Evolutionary conservation across 2,888 invertebrate genomes (phyloP).

Genomic region (Eumacrocentrus americanus): DNA sequence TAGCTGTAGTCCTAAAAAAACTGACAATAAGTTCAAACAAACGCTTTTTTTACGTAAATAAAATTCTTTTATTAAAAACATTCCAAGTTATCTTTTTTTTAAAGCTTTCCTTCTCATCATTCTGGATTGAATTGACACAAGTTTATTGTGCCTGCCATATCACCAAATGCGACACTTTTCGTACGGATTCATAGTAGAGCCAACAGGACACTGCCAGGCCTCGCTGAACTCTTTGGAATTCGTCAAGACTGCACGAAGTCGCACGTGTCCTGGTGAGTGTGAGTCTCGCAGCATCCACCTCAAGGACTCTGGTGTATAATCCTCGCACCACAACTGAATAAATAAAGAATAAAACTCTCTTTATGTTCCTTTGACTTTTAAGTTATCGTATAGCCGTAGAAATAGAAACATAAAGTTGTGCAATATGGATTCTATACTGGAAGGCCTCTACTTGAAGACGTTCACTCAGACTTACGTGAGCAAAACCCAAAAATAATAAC

Average conservation of each 20-base stretch:
- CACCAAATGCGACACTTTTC: slow-evolving; percentile 63
- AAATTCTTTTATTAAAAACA: slow-evolving; percentile 47
- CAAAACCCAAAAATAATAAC: slow-evolving; percentile 80
- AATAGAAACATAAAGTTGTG: no score
- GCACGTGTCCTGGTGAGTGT: slow-evolving; percentile 75
- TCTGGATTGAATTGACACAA: background rate
- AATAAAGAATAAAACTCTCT: no score
- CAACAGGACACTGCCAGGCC: slow-evolving; percentile 64
- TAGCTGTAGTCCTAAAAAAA: no score
- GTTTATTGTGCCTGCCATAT: slow-evolving; percentile 15
- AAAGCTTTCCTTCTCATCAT: slow-evolving; percentile 23
- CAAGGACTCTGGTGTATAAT: slow-evolving; percentile 69
- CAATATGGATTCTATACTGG: no score
- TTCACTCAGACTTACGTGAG: slow-evolving; percentile 73
- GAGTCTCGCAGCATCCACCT: slow-evolving; percentile 72
- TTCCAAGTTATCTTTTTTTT: slow-evolving; percentile 8
- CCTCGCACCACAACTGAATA: slow-evolving; percentile 83
- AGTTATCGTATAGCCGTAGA: no score
- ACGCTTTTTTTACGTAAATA: slow-evolving; percentile 46
- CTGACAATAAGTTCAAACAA: slow-evolving; percentile 1
- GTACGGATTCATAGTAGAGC: slow-evolving; percentile 66
- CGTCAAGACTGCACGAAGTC: slow-evolving; percentile 73
- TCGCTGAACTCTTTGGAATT: slow-evolving; percentile 77
- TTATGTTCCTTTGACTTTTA: no score
- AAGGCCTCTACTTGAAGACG: no score